These are phyloP conservation scores for Scaptomyza caliginosa DNA, from an alignment of 2,888 invertebrate species.

Conservation along the genomic window DNA sequence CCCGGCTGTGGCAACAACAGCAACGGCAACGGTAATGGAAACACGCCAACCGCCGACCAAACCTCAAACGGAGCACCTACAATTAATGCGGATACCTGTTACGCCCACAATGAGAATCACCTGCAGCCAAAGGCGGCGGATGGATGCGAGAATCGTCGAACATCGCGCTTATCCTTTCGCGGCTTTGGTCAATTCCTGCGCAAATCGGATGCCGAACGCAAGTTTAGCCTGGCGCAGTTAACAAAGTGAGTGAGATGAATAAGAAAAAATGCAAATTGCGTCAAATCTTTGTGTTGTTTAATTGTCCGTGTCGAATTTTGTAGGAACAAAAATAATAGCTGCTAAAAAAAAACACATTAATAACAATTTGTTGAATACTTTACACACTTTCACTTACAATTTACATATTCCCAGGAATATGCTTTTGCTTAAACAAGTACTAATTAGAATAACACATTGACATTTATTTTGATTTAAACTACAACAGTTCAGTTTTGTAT, in stretches of 20 bases:
- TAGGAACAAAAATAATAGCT: neutral
- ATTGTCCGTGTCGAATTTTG: slow-evolving; percentile 2
- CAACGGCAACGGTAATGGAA: slow-evolving; percentile 26
- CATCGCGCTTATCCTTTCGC: slow-evolving; percentile 75
- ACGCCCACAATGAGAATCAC: slow-evolving; percentile 50
- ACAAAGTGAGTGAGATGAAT: slow-evolving; percentile 80
- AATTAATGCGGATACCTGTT: slow-evolving; percentile 25
- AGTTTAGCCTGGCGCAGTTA: slow-evolving; percentile 83
- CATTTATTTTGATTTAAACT: too few relatives aligned
- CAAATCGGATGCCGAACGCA: slow-evolving; percentile 78
- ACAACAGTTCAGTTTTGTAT: neutral
- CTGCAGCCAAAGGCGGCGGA: slow-evolving; percentile 62
- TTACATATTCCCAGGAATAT: neutral
- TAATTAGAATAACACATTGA: too few relatives aligned
- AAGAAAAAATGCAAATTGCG: neutral
- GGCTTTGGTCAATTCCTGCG: slow-evolving; percentile 79
- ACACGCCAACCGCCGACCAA: slow-evolving; percentile 18
- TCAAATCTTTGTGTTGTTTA: slow-evolving; percentile 3
- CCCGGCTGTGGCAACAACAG: slow-evolving; percentile 21
- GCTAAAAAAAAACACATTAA: neutral
- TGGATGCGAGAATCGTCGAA: slow-evolving; percentile 60
- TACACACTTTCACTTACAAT: neutral
- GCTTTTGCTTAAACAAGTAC: too few relatives aligned
- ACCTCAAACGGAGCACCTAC: slow-evolving; percentile 32
- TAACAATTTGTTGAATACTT: neutral